Base-by-base conservation (phyloP, 2,113 vertebrate genomes). In the Nanger granti region DNA sequence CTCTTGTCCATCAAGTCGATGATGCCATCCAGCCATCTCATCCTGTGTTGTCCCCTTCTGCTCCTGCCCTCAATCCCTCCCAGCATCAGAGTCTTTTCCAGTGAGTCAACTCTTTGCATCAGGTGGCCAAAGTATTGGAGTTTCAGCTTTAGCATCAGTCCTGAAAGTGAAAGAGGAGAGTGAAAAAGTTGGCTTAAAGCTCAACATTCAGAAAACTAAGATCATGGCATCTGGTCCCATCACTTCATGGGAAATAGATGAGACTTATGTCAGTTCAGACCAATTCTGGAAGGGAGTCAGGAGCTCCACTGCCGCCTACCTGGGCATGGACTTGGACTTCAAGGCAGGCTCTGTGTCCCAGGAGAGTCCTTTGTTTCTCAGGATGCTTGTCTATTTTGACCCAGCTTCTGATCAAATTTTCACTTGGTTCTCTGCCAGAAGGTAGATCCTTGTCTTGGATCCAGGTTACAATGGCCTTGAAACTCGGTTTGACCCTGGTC, bases 1-100 rank as follows among this genome's bases (percentile, higher is more conserved):
- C 8, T n/a, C 66, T 37, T 69, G 34, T 69, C 34, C 64, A 20
- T n/a, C 8, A 34, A 34, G 15, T 34, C 0, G 1, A 7, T 66
- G 64, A 66, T 66, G 64, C 64, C 34, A 66, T 66, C 34, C 34
- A 69, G 17, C 64, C 34, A 69, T n/a, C 64, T n/a, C 64, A 69
- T 69, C 64, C 64, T n/a, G 3, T 18, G 8, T 66, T 0, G 0
- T n/a, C 34, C 31, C 8, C 64, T 66, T 66, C 64, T 66, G 2
- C 15, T n/a, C 7, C 34, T n/a, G 34, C 64, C 34, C 64, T 66
- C 64, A 66, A 20, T n/a, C 64, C 34, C 34, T n/a, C 15, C 31
- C 34, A 66, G 64, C 34, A 34, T 66, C 34, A 69, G 17, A n/a
- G 34, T 69, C 34, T 69, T 69, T 69, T n/a, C 64, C 64, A 9